Evolutionary conservation across 2,113 vertebrate species (phyloP).

Genomic region (Neoarius graeffei): DNA sequence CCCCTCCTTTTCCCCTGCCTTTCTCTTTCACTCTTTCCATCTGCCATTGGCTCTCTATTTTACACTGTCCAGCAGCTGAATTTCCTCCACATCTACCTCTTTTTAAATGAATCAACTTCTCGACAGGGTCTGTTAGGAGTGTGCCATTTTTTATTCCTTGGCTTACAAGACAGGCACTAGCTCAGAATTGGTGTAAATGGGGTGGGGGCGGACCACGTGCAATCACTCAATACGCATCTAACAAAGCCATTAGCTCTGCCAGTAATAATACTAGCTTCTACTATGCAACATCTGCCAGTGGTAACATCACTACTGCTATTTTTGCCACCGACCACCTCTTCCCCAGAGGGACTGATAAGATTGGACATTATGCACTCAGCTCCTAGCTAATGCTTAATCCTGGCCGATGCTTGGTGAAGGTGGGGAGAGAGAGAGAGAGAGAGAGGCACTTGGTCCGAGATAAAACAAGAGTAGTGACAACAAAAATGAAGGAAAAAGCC

Average conservation of each 20-base stretch:
- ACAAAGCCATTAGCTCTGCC: background rate
- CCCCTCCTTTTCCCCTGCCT: constrained; percentile 20
- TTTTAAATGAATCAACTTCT: constrained; percentile 19
- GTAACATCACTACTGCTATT: constrained; percentile 39
- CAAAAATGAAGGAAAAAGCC: constrained; percentile 15
- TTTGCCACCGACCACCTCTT: constrained; percentile 38
- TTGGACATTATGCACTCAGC: constrained; percentile 44
- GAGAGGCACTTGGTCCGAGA: constrained; percentile 11
- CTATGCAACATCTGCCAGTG: constrained; percentile 5
- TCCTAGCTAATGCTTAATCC: constrained; percentile 36
- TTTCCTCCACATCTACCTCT: constrained; percentile 23
- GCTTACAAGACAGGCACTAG: background rate
- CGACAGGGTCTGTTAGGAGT: constrained; percentile 13
- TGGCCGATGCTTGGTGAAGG: constrained; percentile 68
- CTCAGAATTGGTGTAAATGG: background rate
- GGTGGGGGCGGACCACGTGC: background rate
- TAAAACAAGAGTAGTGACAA: constrained; percentile 28
- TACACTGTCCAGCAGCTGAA: constrained; percentile 51
- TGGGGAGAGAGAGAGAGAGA: constrained; percentile 16
- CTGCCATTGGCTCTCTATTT: constrained; percentile 46
- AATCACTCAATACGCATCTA: background rate
- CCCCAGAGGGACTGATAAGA: constrained; percentile 41
- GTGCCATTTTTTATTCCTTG: background rate
- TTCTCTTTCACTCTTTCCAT: constrained; percentile 52
- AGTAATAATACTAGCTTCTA: constrained; percentile 13